phyloP scores from a whole-genome alignment of 2,888 invertebrate species.

The Urechis unicinctus region DNA sequence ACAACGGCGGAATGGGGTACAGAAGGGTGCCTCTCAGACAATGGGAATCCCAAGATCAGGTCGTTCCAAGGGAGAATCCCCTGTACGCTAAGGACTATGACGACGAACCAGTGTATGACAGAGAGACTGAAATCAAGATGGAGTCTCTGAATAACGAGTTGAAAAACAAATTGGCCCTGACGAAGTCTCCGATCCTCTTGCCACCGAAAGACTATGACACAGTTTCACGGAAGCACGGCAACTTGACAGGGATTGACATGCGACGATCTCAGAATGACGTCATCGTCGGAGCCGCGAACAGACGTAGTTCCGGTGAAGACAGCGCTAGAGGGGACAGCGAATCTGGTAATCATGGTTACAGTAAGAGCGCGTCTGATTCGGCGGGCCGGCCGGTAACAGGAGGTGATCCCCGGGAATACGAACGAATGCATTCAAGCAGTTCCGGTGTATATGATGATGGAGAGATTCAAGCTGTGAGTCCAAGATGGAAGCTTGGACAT shows the following conservation, averaged over 20 bases:
- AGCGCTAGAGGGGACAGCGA: not conserved
- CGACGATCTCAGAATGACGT: not conserved
- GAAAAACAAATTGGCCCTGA: constrained; percentile 62
- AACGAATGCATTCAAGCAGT: not conserved
- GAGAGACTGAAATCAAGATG: constrained; percentile 9
- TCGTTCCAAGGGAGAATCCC: not conserved
- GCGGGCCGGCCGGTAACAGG: not conserved
- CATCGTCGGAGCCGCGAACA: not conserved
- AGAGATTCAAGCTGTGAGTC: not conserved
- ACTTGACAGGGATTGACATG: constrained; percentile 32
- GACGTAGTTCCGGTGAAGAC: not conserved
- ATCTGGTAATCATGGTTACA: not conserved
- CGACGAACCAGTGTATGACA: not conserved
- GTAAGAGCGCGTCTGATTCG: not conserved
- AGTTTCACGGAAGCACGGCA: constrained; percentile 32
- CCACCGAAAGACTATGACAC: constrained; percentile 16
- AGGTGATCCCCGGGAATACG: not conserved
- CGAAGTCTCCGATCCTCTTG: constrained; percentile 18
- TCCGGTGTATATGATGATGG: not conserved
- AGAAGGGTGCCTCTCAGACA: not conserved
- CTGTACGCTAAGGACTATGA: not conserved
- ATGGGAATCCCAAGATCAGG: not conserved
- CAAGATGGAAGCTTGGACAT: not conserved
- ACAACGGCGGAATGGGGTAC: too few species aligned
- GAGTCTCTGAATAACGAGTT: constrained; percentile 88